Conservation (phyloP, 2,113 vertebrate genomes). For the Triplophysa siluroides region DNA sequence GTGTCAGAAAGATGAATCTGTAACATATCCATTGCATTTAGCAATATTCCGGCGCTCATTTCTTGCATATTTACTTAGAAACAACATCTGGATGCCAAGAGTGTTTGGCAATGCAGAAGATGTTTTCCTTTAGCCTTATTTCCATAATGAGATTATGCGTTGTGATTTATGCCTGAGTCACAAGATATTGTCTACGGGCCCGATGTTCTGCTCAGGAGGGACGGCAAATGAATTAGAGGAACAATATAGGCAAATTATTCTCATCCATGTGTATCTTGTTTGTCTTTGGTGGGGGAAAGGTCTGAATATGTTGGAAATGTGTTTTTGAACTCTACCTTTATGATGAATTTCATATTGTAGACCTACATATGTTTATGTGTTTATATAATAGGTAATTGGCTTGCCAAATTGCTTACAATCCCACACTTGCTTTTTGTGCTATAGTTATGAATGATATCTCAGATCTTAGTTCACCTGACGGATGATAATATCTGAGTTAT, state of each 20-base stretch:
- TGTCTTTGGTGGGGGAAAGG: constrained; percentile 24
- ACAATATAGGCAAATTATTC: constrained; percentile 53
- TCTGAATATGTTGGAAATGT: constrained; percentile 2
- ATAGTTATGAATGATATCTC: background rate
- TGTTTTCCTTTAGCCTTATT: constrained; percentile 57
- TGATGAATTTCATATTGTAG: background rate
- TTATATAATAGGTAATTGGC: background rate
- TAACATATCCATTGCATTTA: constrained; percentile 6
- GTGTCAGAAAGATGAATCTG: constrained; percentile 4
- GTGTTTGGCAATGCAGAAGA: constrained; percentile 44
- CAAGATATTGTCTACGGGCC: constrained; percentile 52
- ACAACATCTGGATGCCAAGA: constrained; percentile 31
- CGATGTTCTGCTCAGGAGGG: constrained; percentile 48
- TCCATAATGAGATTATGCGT: constrained; percentile 66
- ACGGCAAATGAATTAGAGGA: constrained; percentile 57
- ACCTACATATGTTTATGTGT: background rate
- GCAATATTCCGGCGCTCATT: background rate
- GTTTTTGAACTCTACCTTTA: background rate
- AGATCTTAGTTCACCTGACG: background rate
- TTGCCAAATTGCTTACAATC: background rate
- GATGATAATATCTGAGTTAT: too few relatives aligned
- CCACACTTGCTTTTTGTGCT: background rate
- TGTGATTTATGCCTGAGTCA: constrained; percentile 65
- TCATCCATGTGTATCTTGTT: constrained; percentile 33
- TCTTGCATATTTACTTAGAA: background rate